Evolutionary conservation across 1,140 invertebrate genomes (phyloP).

Genomic region (Aphis gossypii): DNA sequence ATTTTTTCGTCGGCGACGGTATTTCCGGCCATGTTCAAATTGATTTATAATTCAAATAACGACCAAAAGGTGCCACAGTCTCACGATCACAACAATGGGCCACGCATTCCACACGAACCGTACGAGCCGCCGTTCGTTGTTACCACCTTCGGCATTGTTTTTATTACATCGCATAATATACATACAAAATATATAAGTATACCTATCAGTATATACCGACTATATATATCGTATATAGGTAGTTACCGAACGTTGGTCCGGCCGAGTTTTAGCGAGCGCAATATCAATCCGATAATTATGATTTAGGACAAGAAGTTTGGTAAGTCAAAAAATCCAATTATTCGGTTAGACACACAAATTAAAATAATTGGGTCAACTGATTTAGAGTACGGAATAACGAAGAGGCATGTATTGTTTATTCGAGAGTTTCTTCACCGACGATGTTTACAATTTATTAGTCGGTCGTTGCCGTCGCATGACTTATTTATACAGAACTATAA

Average conservation of each 20-base stretch:
- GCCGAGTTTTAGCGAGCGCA: not conserved
- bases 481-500: not conserved
- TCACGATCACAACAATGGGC: constrained; percentile 57
- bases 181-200: not conserved
- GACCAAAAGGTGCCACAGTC: constrained; percentile 57
- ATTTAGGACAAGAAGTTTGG: not conserved
- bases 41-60: constrained; percentile 58
- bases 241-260: not conserved
- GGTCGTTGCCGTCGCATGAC: not conserved
- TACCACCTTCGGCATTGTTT: constrained; percentile 40
- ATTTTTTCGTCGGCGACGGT: constrained; percentile 50
- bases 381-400: too few species aligned
- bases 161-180: not conserved
- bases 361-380: not conserved
- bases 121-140: constrained; percentile 15
- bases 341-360: too few species aligned
- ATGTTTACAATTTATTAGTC: not conserved
- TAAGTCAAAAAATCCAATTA: too few species aligned
- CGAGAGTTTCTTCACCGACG: not conserved
- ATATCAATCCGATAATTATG: not conserved
- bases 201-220: not conserved
- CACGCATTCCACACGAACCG: constrained; percentile 46
- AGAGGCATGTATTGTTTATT: not conserved
- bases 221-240: not conserved
- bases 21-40: constrained; percentile 54